Percentiles rank a stretch among this genome's conserved stretches.
phyloP scores from a whole-genome alignment of 2,797 vertebrate genomes.

The Etheostoma nigrum region DNA sequence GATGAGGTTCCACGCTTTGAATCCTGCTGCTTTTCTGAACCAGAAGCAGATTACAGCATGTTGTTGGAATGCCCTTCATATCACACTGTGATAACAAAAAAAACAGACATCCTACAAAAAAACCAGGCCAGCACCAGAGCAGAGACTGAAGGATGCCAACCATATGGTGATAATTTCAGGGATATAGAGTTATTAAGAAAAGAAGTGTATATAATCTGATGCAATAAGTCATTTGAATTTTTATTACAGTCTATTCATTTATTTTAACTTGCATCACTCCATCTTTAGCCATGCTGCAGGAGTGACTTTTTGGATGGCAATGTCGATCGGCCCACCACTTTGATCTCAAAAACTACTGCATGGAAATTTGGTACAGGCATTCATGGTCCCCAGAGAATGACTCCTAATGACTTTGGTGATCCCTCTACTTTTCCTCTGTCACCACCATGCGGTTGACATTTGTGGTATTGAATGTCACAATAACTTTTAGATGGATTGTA shows the following conservation, averaged over 20 bases:
- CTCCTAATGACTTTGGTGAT: not conserved
- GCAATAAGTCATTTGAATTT: slow-evolving; percentile 6
- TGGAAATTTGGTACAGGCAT: not conserved
- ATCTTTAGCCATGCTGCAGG: not conserved
- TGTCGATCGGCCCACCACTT: not conserved
- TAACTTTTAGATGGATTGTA: not conserved
- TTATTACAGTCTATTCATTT: not conserved
- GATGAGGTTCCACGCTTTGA: slow-evolving; percentile 24
- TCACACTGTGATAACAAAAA: slow-evolving; percentile 53
- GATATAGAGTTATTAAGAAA: slow-evolving; percentile 6
- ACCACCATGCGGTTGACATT: slow-evolving; percentile 14
- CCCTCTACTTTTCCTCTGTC: not conserved
- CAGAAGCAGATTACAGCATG: slow-evolving; percentile 26
- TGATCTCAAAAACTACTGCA: not conserved
- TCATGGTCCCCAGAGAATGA: not conserved
- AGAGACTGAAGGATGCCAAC: not conserved
- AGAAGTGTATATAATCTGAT: not conserved
- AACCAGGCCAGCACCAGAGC: slow-evolving; percentile 2
- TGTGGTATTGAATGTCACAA: slow-evolving; percentile 3
- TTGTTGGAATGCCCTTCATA: slow-evolving; percentile 50
- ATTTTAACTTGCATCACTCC: not conserved
- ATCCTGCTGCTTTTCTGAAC: slow-evolving; percentile 15
- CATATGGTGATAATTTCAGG: not conserved
- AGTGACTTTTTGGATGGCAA: not conserved
- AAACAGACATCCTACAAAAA: slow-evolving; percentile 22